These are phyloP conservation scores for Zoroaster sp. DNA, from an alignment of 53 echinoderm and acorn worm genomes.

Conservation along the genomic window DNA sequence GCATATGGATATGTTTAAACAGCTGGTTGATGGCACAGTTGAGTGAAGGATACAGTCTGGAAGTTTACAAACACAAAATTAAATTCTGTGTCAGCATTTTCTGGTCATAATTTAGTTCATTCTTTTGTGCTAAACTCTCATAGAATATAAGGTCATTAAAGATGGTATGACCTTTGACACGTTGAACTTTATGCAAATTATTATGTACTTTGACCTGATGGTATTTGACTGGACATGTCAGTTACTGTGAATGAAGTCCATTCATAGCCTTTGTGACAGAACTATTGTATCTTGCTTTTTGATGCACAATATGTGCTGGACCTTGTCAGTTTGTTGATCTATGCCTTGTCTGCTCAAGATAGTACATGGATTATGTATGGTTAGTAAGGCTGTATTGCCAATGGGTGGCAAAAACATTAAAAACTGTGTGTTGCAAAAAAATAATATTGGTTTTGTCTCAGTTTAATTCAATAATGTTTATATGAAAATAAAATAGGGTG, in stretches of 20 bases:
- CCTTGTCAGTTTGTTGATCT: neutral
- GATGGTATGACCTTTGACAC: too few species aligned
- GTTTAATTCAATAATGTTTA: neutral
- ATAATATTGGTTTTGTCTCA: neutral
- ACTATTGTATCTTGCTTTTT: neutral
- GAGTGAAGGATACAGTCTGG: too few species aligned
- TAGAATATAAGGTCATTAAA: too few species aligned
- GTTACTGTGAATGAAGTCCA: neutral
- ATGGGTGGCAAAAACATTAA: slow-evolving; percentile 34
- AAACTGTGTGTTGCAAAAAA: slow-evolving; percentile 51
- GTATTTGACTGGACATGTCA: neutral
- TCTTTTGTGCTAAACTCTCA: too few species aligned
- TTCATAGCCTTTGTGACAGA: neutral
- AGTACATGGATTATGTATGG: slow-evolving; percentile 25
- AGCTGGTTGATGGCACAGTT: too few species aligned
- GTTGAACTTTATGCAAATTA: neutral
- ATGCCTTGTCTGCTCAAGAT: neutral
- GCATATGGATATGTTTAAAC: too few species aligned
- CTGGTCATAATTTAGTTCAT: too few species aligned
- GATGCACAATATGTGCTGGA: neutral
- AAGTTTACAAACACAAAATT: too few species aligned
- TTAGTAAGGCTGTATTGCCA: slow-evolving; percentile 19
- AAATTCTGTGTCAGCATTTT: too few species aligned
- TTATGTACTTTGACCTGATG: neutral
- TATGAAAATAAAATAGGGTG: too few species aligned